These are phyloP conservation scores for Rhincodon typus DNA, from an alignment of 2,797 vertebrate genomes.

Conservation along the genomic window DNA sequence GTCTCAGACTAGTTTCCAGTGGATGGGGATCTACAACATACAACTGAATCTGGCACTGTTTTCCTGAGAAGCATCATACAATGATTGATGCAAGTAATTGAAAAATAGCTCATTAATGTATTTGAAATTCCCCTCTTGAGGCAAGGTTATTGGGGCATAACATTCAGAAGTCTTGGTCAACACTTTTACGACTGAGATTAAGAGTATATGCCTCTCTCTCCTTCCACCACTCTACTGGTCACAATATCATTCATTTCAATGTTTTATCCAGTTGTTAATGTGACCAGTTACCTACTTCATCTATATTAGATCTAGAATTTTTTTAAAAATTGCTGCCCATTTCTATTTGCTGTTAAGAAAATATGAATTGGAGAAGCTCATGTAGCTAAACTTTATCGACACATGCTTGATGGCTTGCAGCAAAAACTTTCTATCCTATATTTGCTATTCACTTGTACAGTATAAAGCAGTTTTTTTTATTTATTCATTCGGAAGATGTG, in stretches of 20 bases:
- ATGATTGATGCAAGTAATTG: not conserved
- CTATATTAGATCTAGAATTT: too few species aligned
- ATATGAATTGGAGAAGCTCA: not conserved
- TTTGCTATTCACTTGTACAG: not conserved
- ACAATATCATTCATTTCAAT: too few species aligned
- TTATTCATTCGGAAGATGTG: too few species aligned
- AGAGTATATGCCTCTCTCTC: too few species aligned
- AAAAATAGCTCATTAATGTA: not conserved
- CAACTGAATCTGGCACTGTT: not conserved
- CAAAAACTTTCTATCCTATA: not conserved
- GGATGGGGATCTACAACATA: not conserved
- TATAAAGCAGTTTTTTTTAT: not conserved
- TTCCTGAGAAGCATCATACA: not conserved
- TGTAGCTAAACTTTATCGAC: not conserved
- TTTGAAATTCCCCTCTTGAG: not conserved
- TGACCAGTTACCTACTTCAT: too few species aligned
- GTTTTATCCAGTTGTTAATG: too few species aligned
- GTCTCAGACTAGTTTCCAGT: not conserved
- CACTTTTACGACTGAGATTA: too few species aligned
- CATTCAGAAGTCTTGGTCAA: too few species aligned
- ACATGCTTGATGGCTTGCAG: not conserved
- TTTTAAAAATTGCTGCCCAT: too few species aligned
- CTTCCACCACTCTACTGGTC: too few species aligned
- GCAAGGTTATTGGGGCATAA: not conserved
- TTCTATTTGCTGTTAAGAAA: not conserved